Evolutionary conservation across 2,113 vertebrate species (phyloP), one percentile per base, ranked within the genome.

Genomic region (Toxotes chatareus): DNA sequence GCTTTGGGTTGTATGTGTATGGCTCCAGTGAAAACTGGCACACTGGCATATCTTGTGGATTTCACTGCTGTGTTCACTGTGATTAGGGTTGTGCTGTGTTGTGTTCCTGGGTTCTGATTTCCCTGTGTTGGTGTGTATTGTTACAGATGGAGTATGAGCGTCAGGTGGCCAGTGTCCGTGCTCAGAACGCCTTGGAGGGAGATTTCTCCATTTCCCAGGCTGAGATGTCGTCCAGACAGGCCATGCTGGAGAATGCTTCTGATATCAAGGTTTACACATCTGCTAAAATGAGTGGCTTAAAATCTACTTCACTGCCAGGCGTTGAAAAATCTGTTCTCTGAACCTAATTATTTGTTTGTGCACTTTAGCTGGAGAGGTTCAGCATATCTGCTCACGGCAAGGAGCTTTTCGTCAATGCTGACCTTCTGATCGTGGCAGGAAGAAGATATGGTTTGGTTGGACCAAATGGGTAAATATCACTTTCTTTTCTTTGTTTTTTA

Each of bases 361-460:
- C 42, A 13, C 21, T 32, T 21, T 67, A 98, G 97, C 89, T 99
- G 89, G 97, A 98, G 81, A 96, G 95, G 72, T 99, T 99, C 91
- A 99, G 97, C 89, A 99, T 99, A 89, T 99, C 97, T 0, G 97
- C 97, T 61, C 97, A 98, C 0, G 97, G 97, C 56, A 99, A 99
- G 85, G 97, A 99, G 86, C 90, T 99, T 1, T 99, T 98, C 2
- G 93, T 99, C 85, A 98, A 98, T 0, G 97, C 97, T 1, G 97
- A 99, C 84, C 94, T 99, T 31, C 95, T 96, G 77, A 96, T 99
- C 1, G 97, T 99, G 8, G 97, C 97, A 0, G 96, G 97, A 47
- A 94, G 97, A 66, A 95, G 97, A 80, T 98, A 99, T 0, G 97
- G 97, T 89, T 94, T 99, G 13, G 97, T 99, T 31, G 97, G 97